phyloP scores from a whole-genome alignment of 1,140 invertebrate genomes.

The Drosophila takahashii region DNA sequence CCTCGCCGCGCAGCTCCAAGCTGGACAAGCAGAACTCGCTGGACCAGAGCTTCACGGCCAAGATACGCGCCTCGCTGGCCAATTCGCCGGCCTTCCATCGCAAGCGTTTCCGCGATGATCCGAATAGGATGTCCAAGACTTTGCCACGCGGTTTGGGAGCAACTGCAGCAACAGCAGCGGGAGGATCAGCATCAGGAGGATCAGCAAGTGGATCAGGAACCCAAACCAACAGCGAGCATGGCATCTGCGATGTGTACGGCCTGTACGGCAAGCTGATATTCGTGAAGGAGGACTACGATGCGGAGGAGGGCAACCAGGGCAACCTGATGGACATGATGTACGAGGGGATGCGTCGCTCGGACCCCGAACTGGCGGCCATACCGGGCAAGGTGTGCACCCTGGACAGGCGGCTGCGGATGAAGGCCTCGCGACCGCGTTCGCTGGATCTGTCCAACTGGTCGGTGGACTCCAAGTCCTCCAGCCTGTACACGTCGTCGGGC shows the following conservation, averaged over 20 bases:
- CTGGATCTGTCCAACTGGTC: constrained; percentile 95
- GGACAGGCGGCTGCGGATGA: constrained; percentile 91
- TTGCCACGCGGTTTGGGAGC: constrained; percentile 89
- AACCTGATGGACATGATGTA: constrained; percentile 88
- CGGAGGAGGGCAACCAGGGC: constrained; percentile 89
- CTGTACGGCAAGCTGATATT: constrained; percentile 95
- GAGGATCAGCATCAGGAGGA: constrained; percentile 81
- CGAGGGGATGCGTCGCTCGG: constrained; percentile 90
- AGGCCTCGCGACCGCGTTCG: constrained; percentile 91
- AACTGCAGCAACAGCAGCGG: constrained; percentile 84
- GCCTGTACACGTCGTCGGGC: constrained; percentile 91
- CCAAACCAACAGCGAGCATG: constrained; percentile 86
- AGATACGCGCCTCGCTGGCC: constrained; percentile 87
- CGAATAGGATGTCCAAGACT: constrained; percentile 90
- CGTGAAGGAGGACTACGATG: constrained; percentile 92
- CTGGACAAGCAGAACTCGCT: constrained; percentile 88
- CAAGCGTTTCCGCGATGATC: constrained; percentile 88
- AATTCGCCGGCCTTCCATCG: constrained; percentile 90
- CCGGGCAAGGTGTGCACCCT: constrained; percentile 92
- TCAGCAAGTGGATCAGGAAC: constrained; percentile 81
- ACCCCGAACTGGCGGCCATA: constrained; percentile 92
- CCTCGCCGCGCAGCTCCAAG: constrained; percentile 85
- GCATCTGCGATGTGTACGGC: constrained; percentile 93
- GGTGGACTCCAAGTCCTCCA: constrained; percentile 93
- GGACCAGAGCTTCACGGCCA: constrained; percentile 86